Evolutionary conservation across 2,888 invertebrate genomes (phyloP).

Genomic region (Clivina fossor): DNA sequence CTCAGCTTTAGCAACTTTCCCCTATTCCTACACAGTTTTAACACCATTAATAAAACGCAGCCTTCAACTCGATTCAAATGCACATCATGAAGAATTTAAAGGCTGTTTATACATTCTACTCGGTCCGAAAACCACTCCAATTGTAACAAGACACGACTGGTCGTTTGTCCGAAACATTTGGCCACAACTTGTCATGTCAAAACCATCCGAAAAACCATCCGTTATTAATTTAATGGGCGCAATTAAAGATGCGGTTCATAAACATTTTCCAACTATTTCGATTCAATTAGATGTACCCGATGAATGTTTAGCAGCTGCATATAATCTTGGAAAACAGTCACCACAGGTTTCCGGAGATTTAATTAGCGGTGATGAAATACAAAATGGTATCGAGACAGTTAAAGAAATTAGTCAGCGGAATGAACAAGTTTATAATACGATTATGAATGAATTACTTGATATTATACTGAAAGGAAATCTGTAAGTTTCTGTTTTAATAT

Average conservation of each 20-base stretch:
- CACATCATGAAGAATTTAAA: constrained; percentile 71
- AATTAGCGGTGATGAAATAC: constrained; percentile 50
- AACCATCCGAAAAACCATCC: constrained; percentile 83
- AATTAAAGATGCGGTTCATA: constrained; percentile 59
- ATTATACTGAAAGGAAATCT: constrained; percentile 59
- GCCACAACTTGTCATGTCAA: constrained; percentile 76
- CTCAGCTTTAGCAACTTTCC: constrained; percentile 64
- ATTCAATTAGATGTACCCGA: constrained; percentile 61
- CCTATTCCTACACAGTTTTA: constrained; percentile 70
- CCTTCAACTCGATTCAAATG: constrained; percentile 61
- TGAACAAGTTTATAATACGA: constrained; percentile 56
- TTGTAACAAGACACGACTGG: constrained; percentile 78
- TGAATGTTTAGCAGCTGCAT: constrained; percentile 56
- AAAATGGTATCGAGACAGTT: constrained; percentile 50
- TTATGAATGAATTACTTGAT: constrained; percentile 56
- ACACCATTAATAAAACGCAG: constrained; percentile 64
- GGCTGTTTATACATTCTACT: constrained; percentile 77
- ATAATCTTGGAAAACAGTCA: constrained; percentile 51
- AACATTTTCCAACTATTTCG: constrained; percentile 64
- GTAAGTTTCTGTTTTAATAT: constrained; percentile 47
- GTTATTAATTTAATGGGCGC: constrained; percentile 67
- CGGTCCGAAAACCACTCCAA: constrained; percentile 64
- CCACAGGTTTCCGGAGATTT: constrained; percentile 51
- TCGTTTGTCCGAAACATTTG: constrained; percentile 68
- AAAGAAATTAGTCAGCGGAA: constrained; percentile 54